Conservation (phyloP, 2,113 vertebrate genomes). For the Nymphicus hollandicus region DNA sequence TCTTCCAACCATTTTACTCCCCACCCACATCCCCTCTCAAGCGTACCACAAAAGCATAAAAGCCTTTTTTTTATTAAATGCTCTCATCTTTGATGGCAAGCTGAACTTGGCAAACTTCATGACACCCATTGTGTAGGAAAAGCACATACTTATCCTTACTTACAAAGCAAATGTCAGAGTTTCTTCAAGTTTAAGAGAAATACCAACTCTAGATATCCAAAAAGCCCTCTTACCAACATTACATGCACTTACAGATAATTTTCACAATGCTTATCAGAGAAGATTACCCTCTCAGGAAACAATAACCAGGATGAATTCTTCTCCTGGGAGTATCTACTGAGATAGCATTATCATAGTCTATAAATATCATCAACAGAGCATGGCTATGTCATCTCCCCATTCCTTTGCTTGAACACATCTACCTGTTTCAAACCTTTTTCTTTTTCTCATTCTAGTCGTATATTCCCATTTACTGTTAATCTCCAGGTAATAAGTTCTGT, state of each 20-base stretch:
- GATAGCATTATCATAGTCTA: neutral
- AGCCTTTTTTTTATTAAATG: neutral
- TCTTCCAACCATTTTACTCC: neutral
- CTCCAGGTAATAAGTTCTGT: neutral
- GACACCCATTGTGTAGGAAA: neutral
- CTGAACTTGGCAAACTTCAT: neutral
- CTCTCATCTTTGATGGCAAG: neutral
- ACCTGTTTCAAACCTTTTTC: neutral
- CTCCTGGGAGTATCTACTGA: neutral
- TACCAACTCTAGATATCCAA: neutral
- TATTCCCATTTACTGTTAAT: neutral
- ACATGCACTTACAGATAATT: neutral
- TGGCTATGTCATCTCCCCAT: neutral
- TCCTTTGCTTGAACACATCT: neutral
- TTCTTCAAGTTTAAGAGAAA: neutral
- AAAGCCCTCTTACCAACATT: neutral
- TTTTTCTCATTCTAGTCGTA: neutral
- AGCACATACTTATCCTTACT: neutral
- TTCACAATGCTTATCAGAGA: neutral
- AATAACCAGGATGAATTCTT: constrained; percentile 3
- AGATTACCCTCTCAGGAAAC: constrained; percentile 18
- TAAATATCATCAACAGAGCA: neutral
- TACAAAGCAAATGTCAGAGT: neutral
- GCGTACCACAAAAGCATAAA: neutral
- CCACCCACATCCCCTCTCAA: neutral